These are phyloP conservation scores for Tetranychus cinnabarinus DNA, from an alignment of 1,140 invertebrate species.

Conservation along the genomic window DNA sequence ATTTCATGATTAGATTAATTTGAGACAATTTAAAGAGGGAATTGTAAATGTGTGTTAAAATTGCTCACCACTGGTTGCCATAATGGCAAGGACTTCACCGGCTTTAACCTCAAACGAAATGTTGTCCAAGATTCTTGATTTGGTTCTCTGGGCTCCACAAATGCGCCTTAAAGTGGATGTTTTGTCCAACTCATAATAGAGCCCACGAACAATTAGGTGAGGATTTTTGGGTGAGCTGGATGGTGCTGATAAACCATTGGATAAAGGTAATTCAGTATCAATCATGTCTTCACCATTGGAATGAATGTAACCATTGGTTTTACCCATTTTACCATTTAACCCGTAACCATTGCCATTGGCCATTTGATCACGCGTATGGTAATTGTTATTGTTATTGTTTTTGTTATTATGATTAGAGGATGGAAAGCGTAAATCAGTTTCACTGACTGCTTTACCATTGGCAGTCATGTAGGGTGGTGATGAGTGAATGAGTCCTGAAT, in stretches of 20 bases:
- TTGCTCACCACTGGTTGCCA: slow-evolving; percentile 41
- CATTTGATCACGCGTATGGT: neutral
- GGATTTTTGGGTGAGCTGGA: slow-evolving; percentile 25
- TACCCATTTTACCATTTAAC: neutral
- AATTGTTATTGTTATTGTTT: neutral
- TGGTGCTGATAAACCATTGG: neutral
- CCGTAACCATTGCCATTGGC: neutral
- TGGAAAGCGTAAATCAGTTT: neutral
- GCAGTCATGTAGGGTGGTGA: no score
- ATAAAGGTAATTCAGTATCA: neutral
- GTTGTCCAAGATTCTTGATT: slow-evolving; percentile 32
- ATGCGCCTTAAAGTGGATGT: slow-evolving; percentile 16
- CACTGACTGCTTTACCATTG: neutral
- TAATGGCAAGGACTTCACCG: slow-evolving; percentile 63
- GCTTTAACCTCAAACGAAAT: slow-evolving; percentile 59
- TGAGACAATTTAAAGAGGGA: no score
- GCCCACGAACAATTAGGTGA: slow-evolving; percentile 35
- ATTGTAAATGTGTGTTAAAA: neutral
- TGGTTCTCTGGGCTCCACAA: slow-evolving; percentile 17
- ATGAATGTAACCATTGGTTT: neutral
- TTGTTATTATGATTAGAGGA: neutral
- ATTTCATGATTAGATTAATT: no score
- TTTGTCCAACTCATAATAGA: slow-evolving; percentile 25
- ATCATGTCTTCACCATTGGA: neutral
- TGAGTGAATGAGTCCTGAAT: neutral